Evolutionary conservation across 37 sponge, comb jelly and placozoan genomes (phyloP).

Genomic region (Oscarella lobularis): DNA sequence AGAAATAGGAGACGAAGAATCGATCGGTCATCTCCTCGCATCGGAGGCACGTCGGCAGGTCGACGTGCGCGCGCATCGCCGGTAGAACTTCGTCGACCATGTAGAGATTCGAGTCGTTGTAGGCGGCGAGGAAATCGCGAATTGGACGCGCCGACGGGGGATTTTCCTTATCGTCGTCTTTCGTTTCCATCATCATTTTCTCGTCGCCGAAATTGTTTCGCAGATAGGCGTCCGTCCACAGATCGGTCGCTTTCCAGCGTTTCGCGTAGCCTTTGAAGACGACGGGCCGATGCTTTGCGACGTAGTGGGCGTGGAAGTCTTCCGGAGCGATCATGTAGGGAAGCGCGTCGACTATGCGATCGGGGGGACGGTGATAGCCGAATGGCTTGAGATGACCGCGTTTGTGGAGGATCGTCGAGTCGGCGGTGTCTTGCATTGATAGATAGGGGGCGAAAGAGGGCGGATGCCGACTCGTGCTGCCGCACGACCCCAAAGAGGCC

Average conservation of each 20-base stretch:
- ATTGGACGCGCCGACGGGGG: neutral
- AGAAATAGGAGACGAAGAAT: conserved; percentile 5
- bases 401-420: neutral
- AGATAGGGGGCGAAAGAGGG: neutral
- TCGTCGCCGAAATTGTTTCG: neutral
- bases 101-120: neutral
- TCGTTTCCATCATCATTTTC: neutral
- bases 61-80: neutral
- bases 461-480: too few relatives aligned
- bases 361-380: neutral
- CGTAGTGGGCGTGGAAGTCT: neutral
- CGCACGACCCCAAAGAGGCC: too few relatives aligned
- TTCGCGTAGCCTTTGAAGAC: neutral
- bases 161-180: neutral
- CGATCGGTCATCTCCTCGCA: conserved; percentile 3
- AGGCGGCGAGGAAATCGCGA: neutral
- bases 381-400: neutral
- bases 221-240: neutral
- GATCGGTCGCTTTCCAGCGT: neutral
- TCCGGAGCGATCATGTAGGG: neutral
- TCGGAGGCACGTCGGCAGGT: neutral
- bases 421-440: neutral
- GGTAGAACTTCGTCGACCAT: neutral
- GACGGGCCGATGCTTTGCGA: neutral
- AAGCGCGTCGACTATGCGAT: neutral